These are phyloP conservation scores for Melanophora roralis DNA, from an alignment of 2,888 invertebrate genomes.

Conservation along the genomic window DNA sequence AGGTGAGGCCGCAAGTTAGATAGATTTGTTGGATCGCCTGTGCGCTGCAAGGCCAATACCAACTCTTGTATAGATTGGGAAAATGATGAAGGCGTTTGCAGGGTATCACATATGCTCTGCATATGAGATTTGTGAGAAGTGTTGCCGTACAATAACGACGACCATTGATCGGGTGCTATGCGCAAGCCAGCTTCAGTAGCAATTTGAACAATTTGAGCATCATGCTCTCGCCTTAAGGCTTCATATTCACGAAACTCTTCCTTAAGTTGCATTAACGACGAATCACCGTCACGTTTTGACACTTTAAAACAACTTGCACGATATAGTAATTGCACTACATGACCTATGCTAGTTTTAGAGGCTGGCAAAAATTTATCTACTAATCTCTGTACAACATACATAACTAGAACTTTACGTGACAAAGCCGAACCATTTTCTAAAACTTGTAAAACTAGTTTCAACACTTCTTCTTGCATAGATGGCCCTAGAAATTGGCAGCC, in stretches of 20 bases:
- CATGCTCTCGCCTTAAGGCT: slow-evolving; percentile 94
- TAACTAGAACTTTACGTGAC: slow-evolving; percentile 95
- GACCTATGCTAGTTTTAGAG: slow-evolving; percentile 99
- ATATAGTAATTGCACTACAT: slow-evolving; percentile 98
- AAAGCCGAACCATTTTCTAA: slow-evolving; percentile 96
- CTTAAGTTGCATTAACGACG: slow-evolving; percentile 97
- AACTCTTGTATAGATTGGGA: slow-evolving; percentile 93
- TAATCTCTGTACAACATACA: slow-evolving; percentile 98
- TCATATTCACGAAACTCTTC: slow-evolving; percentile 98
- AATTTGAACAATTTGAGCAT: slow-evolving; percentile 98
- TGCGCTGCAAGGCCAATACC: slow-evolving; percentile 92
- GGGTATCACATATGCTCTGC: slow-evolving; percentile 93
- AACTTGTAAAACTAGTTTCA: slow-evolving; percentile 94
- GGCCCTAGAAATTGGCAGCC: slow-evolving; percentile 99
- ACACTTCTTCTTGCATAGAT: slow-evolving; percentile 99
- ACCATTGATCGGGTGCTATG: slow-evolving; percentile 99
- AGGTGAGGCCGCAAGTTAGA: slow-evolving; percentile 87
- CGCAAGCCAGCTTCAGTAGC: slow-evolving; percentile 97
- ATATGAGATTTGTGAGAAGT: slow-evolving; percentile 97
- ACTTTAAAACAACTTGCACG: slow-evolving; percentile 99
- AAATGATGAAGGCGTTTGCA: slow-evolving; percentile 96
- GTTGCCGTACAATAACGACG: slow-evolving; percentile 96
- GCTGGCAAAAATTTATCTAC: slow-evolving; percentile 97
- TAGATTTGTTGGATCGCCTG: slow-evolving; percentile 89
- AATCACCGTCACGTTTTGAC: slow-evolving; percentile 96